phyloP scores from a whole-genome alignment of 2,113 vertebrate genomes.

The Blennius ocellaris region DNA sequence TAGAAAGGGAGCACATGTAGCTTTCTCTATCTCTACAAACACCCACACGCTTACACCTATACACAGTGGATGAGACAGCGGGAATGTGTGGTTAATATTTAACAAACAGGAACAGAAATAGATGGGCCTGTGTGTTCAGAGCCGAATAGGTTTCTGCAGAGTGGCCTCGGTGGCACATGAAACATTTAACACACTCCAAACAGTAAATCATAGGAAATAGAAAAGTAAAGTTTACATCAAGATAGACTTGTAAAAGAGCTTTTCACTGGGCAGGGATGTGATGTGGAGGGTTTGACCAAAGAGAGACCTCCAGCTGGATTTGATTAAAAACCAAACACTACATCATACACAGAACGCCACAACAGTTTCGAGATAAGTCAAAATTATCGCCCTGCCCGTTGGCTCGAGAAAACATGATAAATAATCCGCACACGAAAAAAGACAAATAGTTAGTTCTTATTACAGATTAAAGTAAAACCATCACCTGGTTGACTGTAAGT shows the following conservation, averaged over 20 bases:
- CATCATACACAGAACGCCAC: constrained; percentile 1
- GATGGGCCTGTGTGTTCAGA: constrained; percentile 78
- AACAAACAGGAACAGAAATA: constrained; percentile 82
- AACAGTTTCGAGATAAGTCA: constrained; percentile 12
- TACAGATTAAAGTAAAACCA: constrained; percentile 52
- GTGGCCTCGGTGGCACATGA: constrained; percentile 77
- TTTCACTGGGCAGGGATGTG: constrained; percentile 24
- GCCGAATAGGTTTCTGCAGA: constrained; percentile 70
- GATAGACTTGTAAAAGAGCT: constrained; percentile 70
- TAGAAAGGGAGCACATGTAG: constrained; percentile 49
- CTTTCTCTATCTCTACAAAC: constrained; percentile 35
- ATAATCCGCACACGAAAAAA: constrained; percentile 14
- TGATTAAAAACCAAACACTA: constrained; percentile 1
- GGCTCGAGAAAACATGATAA: constrained; percentile 22
- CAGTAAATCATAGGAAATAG: constrained; percentile 78
- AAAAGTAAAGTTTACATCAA: constrained; percentile 77
- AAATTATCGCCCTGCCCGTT: constrained; percentile 3
- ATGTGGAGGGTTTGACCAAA: constrained; percentile 13
- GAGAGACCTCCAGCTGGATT: background rate
- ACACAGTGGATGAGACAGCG: constrained; percentile 65
- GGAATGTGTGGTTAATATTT: constrained; percentile 83
- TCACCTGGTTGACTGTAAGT: constrained; percentile 33
- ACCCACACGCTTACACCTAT: constrained; percentile 51
- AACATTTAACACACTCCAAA: constrained; percentile 79
- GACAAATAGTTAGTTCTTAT: constrained; percentile 4